Evolutionary conservation across 2,888 invertebrate species (phyloP).

Genomic region (Cecidostiba fungosa): DNA sequence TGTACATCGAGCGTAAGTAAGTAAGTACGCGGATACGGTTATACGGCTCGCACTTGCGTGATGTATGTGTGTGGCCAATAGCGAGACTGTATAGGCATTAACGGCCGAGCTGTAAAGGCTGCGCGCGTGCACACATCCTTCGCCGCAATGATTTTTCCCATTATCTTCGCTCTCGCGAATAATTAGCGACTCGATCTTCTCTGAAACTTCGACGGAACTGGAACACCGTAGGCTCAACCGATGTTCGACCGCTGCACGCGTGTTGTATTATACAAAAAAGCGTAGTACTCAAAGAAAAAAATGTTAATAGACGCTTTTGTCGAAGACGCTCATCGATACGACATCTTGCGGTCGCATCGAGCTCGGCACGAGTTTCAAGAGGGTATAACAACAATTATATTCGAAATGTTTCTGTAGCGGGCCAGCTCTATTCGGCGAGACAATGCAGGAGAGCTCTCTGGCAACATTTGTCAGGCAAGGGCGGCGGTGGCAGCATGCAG

Average conservation of each 20-base stretch:
- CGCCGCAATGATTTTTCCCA: slow-evolving; percentile 37
- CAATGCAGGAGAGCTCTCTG: slow-evolving; percentile 20
- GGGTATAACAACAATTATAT: slow-evolving; percentile 38
- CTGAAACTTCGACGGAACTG: neutral
- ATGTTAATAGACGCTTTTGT: neutral
- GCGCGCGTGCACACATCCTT: neutral
- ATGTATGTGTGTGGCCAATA: slow-evolving; percentile 28
- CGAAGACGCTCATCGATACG: slow-evolving; percentile 21
- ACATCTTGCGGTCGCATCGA: slow-evolving; percentile 2
- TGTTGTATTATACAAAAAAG: neutral
- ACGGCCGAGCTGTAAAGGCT: slow-evolving; percentile 59
- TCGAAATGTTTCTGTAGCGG: slow-evolving; percentile 55
- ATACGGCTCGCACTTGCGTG: slow-evolving; percentile 28
- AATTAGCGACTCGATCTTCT: neutral
- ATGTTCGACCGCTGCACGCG: neutral
- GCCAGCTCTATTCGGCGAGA: slow-evolving; percentile 45
- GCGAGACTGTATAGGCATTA: slow-evolving; percentile 43
- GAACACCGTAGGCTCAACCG: neutral
- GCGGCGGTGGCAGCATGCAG: slow-evolving; percentile 59
- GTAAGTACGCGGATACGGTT: slow-evolving; percentile 64
- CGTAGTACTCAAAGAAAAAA: neutral
- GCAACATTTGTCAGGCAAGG: slow-evolving; percentile 56
- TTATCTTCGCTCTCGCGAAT: neutral
- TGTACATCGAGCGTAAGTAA: slow-evolving; percentile 73
- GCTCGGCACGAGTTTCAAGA: neutral